These are phyloP conservation scores for Cheumatopsyche charites DNA, from an alignment of 1,140 invertebrate species.

Conservation along the genomic window DNA sequence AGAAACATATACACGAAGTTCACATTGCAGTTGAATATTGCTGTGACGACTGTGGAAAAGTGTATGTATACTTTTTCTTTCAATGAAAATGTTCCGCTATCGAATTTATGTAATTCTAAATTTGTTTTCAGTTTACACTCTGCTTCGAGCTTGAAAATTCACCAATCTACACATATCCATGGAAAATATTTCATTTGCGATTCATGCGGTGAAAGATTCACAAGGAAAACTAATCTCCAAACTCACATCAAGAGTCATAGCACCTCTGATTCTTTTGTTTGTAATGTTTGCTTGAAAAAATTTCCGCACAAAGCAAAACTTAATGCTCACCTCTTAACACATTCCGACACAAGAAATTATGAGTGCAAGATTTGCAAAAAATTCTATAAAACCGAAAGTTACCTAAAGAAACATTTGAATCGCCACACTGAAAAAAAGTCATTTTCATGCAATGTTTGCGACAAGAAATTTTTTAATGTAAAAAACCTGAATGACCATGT, in stretches of 20 bases:
- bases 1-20: not conserved
- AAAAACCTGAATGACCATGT: constrained; percentile 64
- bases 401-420: constrained; percentile 60
- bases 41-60: constrained; percentile 20
- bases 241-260: constrained; percentile 63
- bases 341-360: constrained; percentile 58
- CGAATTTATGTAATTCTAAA: not conserved
- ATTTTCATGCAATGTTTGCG: constrained; percentile 58
- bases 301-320: constrained; percentile 52
- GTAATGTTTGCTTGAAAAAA: constrained; percentile 26
- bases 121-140: constrained; percentile 35
- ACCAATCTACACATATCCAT: constrained; percentile 60
- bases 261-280: constrained; percentile 65
- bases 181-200: constrained; percentile 59
- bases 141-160: constrained; percentile 52
- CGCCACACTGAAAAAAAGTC: constrained; percentile 58
- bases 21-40: not conserved
- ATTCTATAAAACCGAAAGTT: constrained; percentile 62
- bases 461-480: constrained; percentile 59
- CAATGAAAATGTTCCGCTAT: not conserved
- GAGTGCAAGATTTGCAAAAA: constrained; percentile 59
- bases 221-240: constrained; percentile 61
- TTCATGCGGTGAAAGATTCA: constrained; percentile 62
- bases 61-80: constrained; percentile 6
- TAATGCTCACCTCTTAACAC: constrained; percentile 60